Percentiles rank a stretch among this genome's conserved stretches.
These are phyloP conservation scores for Apodemus agrarius DNA, from an alignment of 2,797 vertebrate species.

Conservation along the genomic window DNA sequence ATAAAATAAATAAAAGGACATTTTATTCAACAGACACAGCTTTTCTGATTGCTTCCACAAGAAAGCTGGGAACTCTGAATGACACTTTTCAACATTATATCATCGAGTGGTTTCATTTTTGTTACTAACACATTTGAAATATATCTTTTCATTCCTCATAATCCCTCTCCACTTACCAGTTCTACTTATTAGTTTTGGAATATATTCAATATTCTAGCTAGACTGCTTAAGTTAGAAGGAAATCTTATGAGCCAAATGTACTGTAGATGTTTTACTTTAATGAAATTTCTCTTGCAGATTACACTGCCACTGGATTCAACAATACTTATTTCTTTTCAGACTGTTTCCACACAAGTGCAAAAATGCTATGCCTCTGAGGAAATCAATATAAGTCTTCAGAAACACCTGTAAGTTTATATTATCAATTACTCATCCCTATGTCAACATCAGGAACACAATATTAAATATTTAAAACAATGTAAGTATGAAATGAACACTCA, in stretches of 20 bases:
- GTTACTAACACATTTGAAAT: conserved; percentile 81
- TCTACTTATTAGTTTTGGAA: conserved; percentile 81
- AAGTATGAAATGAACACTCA: background rate
- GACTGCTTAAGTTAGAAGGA: conserved; percentile 76
- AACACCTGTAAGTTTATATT: conserved; percentile 68
- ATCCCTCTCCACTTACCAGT: conserved; percentile 79
- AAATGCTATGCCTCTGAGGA: conserved; percentile 65
- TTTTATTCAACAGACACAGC: conserved; percentile 60
- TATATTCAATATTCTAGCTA: conserved; percentile 75
- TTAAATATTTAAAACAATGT: conserved; percentile 33
- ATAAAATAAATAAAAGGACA: conserved; percentile 55
- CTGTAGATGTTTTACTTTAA: conserved; percentile 78
- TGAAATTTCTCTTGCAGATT: conserved; percentile 67
- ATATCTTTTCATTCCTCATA: conserved; percentile 79
- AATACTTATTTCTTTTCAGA: conserved; percentile 70
- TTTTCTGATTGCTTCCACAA: conserved; percentile 75
- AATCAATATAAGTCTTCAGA: conserved; percentile 58
- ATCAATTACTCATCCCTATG: conserved; percentile 49
- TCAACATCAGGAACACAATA: background rate
- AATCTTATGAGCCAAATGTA: conserved; percentile 77
- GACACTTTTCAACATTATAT: conserved; percentile 82
- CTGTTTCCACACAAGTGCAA: conserved; percentile 67
- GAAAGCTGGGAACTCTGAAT: conserved; percentile 78
- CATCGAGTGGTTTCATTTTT: conserved; percentile 74
- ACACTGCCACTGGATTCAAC: conserved; percentile 47